Conservation (phyloP, 2,797 vertebrate species). For the Heterohyrax brucei region DNA sequence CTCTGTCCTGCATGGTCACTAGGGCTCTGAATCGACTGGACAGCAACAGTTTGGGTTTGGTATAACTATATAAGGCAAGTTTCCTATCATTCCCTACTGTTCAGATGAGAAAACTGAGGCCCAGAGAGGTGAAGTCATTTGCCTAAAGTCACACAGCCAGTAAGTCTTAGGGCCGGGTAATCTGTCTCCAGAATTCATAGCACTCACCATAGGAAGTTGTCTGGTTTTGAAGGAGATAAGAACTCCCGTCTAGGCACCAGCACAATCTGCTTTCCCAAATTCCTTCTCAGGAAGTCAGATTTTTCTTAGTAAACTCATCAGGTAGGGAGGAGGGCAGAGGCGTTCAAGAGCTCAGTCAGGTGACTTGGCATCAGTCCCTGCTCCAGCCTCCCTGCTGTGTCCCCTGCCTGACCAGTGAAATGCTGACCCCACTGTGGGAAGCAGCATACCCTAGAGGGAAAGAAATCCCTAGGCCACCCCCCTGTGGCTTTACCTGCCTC, state of each 20-base stretch:
- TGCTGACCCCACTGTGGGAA: background rate
- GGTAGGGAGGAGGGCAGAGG: conserved; percentile 17
- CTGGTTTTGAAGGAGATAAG: background rate
- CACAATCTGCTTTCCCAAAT: accelerated
- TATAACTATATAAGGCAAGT: accelerated
- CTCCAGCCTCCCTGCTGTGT: background rate
- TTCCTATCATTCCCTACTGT: background rate
- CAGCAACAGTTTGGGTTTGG: no score
- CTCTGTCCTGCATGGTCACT: no score
- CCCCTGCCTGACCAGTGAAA: background rate
- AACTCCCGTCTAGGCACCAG: background rate
- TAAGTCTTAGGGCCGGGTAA: background rate
- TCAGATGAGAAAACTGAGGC: background rate
- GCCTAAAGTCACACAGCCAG: background rate
- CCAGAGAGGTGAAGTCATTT: conserved; percentile 3
- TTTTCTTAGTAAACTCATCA: background rate
- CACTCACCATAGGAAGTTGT: accelerated
- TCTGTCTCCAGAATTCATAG: background rate
- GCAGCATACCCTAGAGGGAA: background rate
- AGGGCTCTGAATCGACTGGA: no score
- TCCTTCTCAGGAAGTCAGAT: background rate
- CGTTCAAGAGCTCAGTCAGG: background rate
- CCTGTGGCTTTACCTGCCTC: background rate
- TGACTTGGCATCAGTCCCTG: background rate
- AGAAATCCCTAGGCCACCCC: background rate